phyloP scores from a whole-genome alignment of 2,888 invertebrate genomes.

The Orchesella flavescens region DNA sequence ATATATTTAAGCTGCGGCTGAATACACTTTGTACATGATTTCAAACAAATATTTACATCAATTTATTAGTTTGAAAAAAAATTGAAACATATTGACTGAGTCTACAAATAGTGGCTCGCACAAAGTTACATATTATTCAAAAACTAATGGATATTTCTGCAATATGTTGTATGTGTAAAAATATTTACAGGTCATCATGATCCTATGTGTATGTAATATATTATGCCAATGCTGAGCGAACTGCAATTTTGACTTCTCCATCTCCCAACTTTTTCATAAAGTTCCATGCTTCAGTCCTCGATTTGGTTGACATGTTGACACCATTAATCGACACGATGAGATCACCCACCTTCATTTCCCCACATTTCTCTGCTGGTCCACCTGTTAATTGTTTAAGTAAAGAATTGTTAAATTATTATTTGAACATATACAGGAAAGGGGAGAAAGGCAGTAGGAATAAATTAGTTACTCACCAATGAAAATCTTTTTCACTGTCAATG shows the following conservation, averaged over 20 bases:
- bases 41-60: constrained; percentile 48
- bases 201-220: not conserved
- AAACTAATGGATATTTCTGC: not conserved
- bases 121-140: not conserved
- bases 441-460: not conserved
- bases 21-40: constrained; percentile 51
- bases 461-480: constrained; percentile 85
- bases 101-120: constrained; percentile 12
- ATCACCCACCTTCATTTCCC: constrained; percentile 88
- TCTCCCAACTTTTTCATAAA: constrained; percentile 91
- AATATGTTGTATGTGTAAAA: not conserved
- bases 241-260: constrained; percentile 83
- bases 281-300: constrained; percentile 96
- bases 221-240: constrained; percentile 75
- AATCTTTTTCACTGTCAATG: constrained; percentile 92
- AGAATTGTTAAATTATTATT: constrained; percentile 9
- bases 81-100: constrained; percentile 26
- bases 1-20: constrained; percentile 9
- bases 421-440: not conserved
- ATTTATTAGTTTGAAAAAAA: not conserved
- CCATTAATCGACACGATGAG: constrained; percentile 89
- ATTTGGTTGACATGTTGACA: constrained; percentile 85
- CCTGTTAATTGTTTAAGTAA: constrained; percentile 77
- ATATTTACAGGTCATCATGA: not conserved
- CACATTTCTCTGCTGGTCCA: constrained; percentile 90